Conservation (phyloP, 1,140 invertebrate species). For the Habropoda laboriosa region DNA sequence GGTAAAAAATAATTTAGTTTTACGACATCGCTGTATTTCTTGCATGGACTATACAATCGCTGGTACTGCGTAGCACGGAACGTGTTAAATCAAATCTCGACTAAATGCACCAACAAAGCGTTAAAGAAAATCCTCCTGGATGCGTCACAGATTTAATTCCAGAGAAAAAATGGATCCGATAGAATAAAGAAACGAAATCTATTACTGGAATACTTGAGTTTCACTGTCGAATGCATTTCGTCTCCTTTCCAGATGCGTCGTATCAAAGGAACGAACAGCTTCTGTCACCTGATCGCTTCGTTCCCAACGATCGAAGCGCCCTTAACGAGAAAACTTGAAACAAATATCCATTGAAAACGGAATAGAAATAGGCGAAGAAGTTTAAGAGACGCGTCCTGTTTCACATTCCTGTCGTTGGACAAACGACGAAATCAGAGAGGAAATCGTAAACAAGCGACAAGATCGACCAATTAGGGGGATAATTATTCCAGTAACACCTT, state of each 20-base stretch:
- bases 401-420: not conserved
- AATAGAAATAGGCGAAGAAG: not conserved
- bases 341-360: not conserved
- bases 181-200: not conserved
- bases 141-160: not conserved
- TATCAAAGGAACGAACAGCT: not conserved
- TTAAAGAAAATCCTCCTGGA: not conserved
- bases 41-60: too few species aligned
- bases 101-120: not conserved
- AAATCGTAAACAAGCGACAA: slow-evolving; percentile 1
- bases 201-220: not conserved
- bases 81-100: too few species aligned
- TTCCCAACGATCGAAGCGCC: not conserved
- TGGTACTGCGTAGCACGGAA: too few species aligned
- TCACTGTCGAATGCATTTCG: not conserved
- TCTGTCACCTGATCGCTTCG: not conserved
- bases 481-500: slow-evolving; percentile 37
- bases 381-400: not conserved
- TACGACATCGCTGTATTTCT: too few species aligned
- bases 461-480: slow-evolving; percentile 19
- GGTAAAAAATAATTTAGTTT: too few species aligned
- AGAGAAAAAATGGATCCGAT: not conserved
- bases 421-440: not conserved
- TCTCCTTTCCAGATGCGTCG: not conserved
- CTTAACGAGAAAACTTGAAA: slow-evolving; percentile 29